Base-by-base conservation (phyloP, 2,888 invertebrate species). In the Trichogramma dendrolimi region DNA sequence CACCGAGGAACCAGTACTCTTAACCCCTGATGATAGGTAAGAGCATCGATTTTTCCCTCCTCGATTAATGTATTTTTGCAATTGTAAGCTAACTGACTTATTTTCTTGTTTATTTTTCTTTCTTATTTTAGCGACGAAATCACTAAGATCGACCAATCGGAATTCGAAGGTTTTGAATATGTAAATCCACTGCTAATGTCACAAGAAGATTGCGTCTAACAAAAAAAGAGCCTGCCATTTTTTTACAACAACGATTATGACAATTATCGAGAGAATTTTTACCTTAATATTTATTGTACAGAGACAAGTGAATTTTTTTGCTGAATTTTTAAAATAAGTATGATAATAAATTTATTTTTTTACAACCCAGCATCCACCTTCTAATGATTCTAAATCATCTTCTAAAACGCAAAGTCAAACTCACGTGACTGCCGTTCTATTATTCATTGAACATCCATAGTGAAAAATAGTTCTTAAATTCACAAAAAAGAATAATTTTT, bases 161-260 rank as follows among this genome's bases (percentile, higher is more conserved):
- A 99, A 83, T 99, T 99, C 84, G 99, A 99, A 79, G 99, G 99
- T 60, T 99, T 99, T 84, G 99, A 99, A 81, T 99, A 99, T 84
- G 96, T 99, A 81, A 99, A 99, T 85, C 99, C 99, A 64, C 84
- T 99, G 73, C 87, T 99, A 73, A 98, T 99, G 98, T 96, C 97
- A 1, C 84, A 95, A 79, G 98, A 98, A 84, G 98, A 99, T 84
- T 94, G 95, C 85, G 98, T 98, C 87, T 98, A 92, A 93, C 90
- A 86, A 79, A 87, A 88, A 85, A 86, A 87, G 81, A 82, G 80
- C 63, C 71, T 62, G 65, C 68, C 65, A 8, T 14, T 8, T 51
- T 67, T 67, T 54, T 69, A 68, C 55, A 69, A 68, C 60, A 66
- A 51, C 51, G 10, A 51, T 40, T 5, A 51, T 40, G 7, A 51